Base-by-base conservation (phyloP, 2,113 vertebrate genomes). In the Gymnocephalus cernua region DNA sequence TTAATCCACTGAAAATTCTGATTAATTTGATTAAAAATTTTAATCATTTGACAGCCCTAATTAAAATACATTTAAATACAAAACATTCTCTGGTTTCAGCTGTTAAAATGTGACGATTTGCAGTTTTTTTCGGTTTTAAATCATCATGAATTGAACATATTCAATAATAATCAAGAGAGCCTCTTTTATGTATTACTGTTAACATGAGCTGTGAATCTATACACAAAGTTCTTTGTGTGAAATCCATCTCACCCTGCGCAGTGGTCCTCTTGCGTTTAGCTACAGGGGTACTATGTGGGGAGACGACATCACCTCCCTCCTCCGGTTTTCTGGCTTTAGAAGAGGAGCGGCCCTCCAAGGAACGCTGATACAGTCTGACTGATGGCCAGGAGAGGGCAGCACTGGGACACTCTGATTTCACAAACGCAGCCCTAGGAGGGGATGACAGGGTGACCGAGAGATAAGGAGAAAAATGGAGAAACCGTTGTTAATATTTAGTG, bases 301-400 rank as follows among this genome's bases (percentile, higher is more conserved):
- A 54, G 6, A 15, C 16, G 0, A 50, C 32, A 3, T 54, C 25
- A 2, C 1, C 79, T 44, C 6, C 15, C 38, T 32, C 69, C 10
- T 44, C 51, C 38, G 35, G 78, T 70, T 86, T 68, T 69, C 16
- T 78, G 69, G 32, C 23, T 76, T 76, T 90, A 35, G 84, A 44
- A 14, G 57, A 1, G 6, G 54, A 51, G n/a, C 81, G 89, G 2
- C 58, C 54, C 64, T 61, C 89, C 54, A 97, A 87, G 44, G 96
- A 97, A 2, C 83, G 85, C 75, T 83, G 87, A 62, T 97, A 97
- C 44, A 93, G n/a, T 21, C 54, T 83, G 16, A 97, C 86, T 6
- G 95, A 29, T 0, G 84, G 79, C 94, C 96, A 96, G 48, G 80
- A 64, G 90, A 88, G 92, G 91, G 89, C 82, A 85, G 74, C 66